These are phyloP conservation scores for Oncorhynchus tshawytscha DNA, from an alignment of 2,113 vertebrate species.

Conservation along the genomic window DNA sequence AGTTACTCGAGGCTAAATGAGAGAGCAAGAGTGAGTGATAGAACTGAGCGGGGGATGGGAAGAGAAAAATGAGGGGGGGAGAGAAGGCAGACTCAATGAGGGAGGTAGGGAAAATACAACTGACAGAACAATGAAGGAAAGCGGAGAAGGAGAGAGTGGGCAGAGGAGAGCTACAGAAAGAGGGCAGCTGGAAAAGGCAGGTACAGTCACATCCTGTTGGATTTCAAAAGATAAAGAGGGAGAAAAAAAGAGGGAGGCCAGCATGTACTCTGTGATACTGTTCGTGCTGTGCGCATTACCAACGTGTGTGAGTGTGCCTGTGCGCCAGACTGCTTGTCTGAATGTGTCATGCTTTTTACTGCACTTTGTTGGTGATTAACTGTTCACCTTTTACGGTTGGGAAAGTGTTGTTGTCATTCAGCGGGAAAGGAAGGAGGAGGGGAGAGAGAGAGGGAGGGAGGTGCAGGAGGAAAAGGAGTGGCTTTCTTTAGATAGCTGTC, in stretches of 20 bases:
- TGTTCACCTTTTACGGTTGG: slow-evolving; percentile 77
- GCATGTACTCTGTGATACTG: slow-evolving; percentile 11
- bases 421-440: slow-evolving; percentile 55
- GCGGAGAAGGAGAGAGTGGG: slow-evolving; percentile 20
- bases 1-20: slow-evolving; percentile 49
- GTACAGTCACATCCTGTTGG: slow-evolving; percentile 70
- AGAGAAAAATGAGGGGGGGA: slow-evolving; percentile 51
- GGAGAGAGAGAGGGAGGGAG: slow-evolving; percentile 52
- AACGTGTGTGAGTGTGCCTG: slow-evolving; percentile 7
- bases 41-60: slow-evolving; percentile 65
- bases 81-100: slow-evolving; percentile 61
- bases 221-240: slow-evolving; percentile 47
- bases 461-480: slow-evolving; percentile 75
- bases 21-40: slow-evolving; percentile 54
- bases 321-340: slow-evolving; percentile 55
- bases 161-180: background rate
- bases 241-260: slow-evolving; percentile 19
- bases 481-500: slow-evolving; percentile 66
- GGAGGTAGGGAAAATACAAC: slow-evolving; percentile 64
- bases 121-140: slow-evolving; percentile 62
- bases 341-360: slow-evolving; percentile 67
- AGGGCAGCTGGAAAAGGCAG: slow-evolving; percentile 54
- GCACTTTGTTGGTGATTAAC: slow-evolving; percentile 69
- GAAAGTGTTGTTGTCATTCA: slow-evolving; percentile 69
- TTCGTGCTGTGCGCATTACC: background rate